A percentile compares a stretch with the other conserved stretches of the same genome.
phyloP scores from a whole-genome alignment of 1,140 invertebrate genomes.

The Anoplophora glabripennis region DNA sequence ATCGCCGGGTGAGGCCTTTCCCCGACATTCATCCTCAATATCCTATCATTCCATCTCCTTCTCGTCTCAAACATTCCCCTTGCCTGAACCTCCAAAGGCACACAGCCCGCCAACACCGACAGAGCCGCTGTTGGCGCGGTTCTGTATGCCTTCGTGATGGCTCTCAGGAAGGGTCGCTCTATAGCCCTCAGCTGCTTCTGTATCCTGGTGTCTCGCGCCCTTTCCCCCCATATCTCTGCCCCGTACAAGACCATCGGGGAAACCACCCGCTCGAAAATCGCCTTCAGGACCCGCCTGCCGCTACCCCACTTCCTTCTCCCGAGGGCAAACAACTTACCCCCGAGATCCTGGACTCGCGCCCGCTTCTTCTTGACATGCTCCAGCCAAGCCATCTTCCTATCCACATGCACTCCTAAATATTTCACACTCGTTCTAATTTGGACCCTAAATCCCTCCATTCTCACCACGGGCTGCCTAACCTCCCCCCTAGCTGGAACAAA shows the following conservation, averaged over 20 bases:
- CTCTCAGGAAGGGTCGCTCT: conserved; percentile 20
- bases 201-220: conserved; percentile 9
- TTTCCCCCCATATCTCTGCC: conserved; percentile 22
- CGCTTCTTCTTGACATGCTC: conserved; percentile 16
- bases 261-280: conserved; percentile 20
- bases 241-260: conserved; percentile 27
- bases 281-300: conserved; percentile 14
- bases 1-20: too few species aligned
- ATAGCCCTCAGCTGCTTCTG: conserved; percentile 15
- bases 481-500: background rate
- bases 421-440: background rate
- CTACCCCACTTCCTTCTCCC: conserved; percentile 21
- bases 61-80: too few species aligned
- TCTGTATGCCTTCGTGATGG: background rate
- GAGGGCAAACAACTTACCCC: background rate
- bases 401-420: conserved; percentile 28
- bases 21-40: too few species aligned
- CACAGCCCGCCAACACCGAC: too few species aligned
- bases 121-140: too few species aligned
- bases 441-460: too few species aligned
- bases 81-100: too few species aligned
- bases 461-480: too few species aligned
- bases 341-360: too few species aligned
- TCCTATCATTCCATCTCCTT: too few species aligned
- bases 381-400: conserved; percentile 13